Evolutionary conservation across 1,140 invertebrate genomes (phyloP), one percentile per base, ranked within the genome.

Genomic region (Eupeodes corollae): DNA sequence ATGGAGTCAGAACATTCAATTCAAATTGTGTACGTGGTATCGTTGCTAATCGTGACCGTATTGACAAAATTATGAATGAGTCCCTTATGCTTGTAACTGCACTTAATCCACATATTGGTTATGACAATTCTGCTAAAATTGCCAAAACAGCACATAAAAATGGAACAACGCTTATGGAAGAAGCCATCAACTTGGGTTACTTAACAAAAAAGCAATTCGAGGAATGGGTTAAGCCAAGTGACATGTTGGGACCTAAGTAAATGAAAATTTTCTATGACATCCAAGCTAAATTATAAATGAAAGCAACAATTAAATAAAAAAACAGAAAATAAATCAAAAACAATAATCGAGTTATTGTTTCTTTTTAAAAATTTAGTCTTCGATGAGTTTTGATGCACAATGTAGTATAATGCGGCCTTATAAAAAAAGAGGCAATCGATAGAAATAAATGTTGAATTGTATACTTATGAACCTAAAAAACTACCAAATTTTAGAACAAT

Each of bases 61-160:
- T 98, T 57, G 64, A 76, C 1, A 84, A 88, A 70, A 80, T 94
- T 26, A 77, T 97, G 69, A 83, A 89, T 53, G 91, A 98, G 69
- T 98, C 93, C 43, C 76, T 99, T 31, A 99, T 99, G 96, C 74
- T 99, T 54, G 96, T 99, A 21, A 99, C 96, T 5, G 94, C 96
- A 1, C 77, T 99, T 6, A 99, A 98, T 76, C 92, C 92, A 0
- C 88, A 98, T 64, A 98, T 99, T 67, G 96, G 93, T 34, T 99
- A 99, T 67, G 96, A 99, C 68, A 98, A 97, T 73, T 86, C 96
- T 48, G 92, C 95, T 3, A 77, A 79, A 62, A 98, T 99, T 59
- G 96, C 96, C 0, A 99, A 99, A 70, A 88, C 86, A 26, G 96
- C 96, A 0, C 95, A 98, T 65, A 88, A 90, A 62, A 85, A 98